Conservation (phyloP, 1,140 invertebrate species). For the Diorhabda sublineata region DNA sequence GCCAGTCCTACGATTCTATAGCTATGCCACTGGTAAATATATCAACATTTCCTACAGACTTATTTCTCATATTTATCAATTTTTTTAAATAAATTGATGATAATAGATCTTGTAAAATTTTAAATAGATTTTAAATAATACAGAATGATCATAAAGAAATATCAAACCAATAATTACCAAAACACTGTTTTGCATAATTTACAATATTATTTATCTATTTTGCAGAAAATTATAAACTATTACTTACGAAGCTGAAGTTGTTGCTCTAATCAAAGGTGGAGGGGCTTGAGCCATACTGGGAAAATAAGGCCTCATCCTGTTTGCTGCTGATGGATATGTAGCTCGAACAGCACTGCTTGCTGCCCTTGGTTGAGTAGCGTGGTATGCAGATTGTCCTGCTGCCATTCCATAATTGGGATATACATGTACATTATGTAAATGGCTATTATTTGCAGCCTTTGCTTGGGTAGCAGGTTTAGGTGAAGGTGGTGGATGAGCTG, state of each 20-base stretch:
- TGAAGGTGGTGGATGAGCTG: constrained; percentile 45
- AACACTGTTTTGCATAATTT: too few relatives aligned
- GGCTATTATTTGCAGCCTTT: constrained; percentile 46
- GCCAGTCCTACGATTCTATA: too few relatives aligned
- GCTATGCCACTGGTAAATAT: too few relatives aligned
- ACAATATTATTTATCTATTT: too few relatives aligned
- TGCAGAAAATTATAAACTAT: too few relatives aligned
- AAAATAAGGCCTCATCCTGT: constrained; percentile 38
- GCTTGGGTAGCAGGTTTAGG: constrained; percentile 52
- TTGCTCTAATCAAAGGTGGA: constrained; percentile 54
- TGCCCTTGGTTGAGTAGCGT: constrained; percentile 34
- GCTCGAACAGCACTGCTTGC: constrained; percentile 36
- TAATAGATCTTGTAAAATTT: too few relatives aligned
- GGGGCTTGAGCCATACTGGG: constrained; percentile 49
- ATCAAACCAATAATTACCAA: too few relatives aligned
- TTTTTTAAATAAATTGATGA: too few relatives aligned
- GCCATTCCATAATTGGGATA: constrained; percentile 34
- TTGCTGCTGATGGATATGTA: constrained; percentile 49
- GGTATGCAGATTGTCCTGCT: constrained; percentile 35
- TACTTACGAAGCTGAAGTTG: constrained; percentile 40
- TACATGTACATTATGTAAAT: constrained; percentile 36
- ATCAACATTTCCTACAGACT: too few relatives aligned
- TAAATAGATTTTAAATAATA: too few relatives aligned
- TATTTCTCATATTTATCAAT: too few relatives aligned
- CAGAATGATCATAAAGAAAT: too few relatives aligned